Evolutionary conservation across 2,797 vertebrate genomes (phyloP).

Genomic region (Cynopterus sphinx): DNA sequence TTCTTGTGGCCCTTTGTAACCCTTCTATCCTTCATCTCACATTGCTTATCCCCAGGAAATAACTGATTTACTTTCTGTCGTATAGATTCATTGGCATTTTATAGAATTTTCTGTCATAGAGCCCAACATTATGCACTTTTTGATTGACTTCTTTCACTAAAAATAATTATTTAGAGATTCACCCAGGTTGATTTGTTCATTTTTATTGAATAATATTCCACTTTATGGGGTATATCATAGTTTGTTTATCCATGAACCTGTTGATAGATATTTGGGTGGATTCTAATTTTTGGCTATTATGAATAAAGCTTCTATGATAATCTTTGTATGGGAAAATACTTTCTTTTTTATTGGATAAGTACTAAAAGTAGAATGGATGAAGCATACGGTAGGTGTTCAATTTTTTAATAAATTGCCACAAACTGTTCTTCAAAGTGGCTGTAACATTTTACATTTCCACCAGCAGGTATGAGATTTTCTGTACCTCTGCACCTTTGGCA

Average conservation of each 20-base stretch:
- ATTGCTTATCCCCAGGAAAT: background rate
- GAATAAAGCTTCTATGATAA: slow-evolving; percentile 7
- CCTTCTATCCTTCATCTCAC: background rate
- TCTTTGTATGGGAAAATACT: background rate
- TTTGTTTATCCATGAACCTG: background rate
- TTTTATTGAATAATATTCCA: background rate
- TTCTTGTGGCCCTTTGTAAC: background rate
- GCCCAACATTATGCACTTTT: background rate
- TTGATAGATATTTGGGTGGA: background rate
- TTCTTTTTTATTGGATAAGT: background rate
- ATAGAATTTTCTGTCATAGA: background rate
- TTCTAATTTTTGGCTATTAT: background rate
- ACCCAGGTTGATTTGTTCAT: background rate
- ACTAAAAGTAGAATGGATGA: background rate
- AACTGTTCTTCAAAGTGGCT: background rate
- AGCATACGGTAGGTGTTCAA: background rate
- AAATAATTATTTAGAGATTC: slow-evolving; percentile 14
- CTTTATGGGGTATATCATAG: background rate
- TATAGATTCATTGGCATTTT: background rate
- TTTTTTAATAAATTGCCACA: slow-evolving; percentile 1
- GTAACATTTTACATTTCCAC: background rate
- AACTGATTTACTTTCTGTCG: background rate
- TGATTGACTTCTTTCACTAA: background rate
- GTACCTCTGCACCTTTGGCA: background rate
- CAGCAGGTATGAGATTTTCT: background rate